These are phyloP conservation scores for Unio pictorum DNA, from an alignment of 2,888 invertebrate species.

Conservation along the genomic window DNA sequence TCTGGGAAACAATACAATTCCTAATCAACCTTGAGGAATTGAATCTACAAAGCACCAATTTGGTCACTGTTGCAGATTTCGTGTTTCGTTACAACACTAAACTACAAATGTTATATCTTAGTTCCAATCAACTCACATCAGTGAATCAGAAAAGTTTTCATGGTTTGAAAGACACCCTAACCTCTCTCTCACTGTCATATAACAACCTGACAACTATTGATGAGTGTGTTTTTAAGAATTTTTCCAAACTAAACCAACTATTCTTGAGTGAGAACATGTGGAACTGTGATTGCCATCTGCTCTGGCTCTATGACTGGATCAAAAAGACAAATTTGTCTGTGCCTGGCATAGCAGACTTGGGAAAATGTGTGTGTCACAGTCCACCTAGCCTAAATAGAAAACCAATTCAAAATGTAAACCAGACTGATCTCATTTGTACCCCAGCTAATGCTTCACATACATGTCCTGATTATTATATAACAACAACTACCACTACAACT, in stretches of 20 bases:
- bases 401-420: constrained; percentile 15
- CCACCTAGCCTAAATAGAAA: constrained; percentile 17
- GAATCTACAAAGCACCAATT: constrained; percentile 65
- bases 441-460: constrained; percentile 9
- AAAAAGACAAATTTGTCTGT: background rate
- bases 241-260: constrained; percentile 30
- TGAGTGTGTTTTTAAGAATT: constrained; percentile 51
- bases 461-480: constrained; percentile 33
- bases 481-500: constrained; percentile 24
- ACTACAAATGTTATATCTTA: constrained; percentile 43
- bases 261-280: constrained; percentile 85
- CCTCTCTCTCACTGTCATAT: constrained; percentile 29
- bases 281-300: constrained; percentile 85
- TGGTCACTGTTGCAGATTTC: constrained; percentile 45
- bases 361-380: constrained; percentile 21
- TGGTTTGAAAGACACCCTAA: constrained; percentile 49
- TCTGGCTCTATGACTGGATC: constrained; percentile 80
- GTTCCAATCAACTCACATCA: constrained; percentile 36
- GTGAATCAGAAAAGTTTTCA: constrained; percentile 48
- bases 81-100: constrained; percentile 45
- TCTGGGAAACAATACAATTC: background rate
- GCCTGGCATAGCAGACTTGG: background rate
- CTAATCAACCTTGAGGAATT: constrained; percentile 45
- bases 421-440: constrained; percentile 21
- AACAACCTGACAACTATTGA: constrained; percentile 47